Percentiles rank a stretch among this genome's conserved stretches.
Evolutionary conservation across 1,140 invertebrate species (phyloP).

Genomic region (Drosophila kohkoa): DNA sequence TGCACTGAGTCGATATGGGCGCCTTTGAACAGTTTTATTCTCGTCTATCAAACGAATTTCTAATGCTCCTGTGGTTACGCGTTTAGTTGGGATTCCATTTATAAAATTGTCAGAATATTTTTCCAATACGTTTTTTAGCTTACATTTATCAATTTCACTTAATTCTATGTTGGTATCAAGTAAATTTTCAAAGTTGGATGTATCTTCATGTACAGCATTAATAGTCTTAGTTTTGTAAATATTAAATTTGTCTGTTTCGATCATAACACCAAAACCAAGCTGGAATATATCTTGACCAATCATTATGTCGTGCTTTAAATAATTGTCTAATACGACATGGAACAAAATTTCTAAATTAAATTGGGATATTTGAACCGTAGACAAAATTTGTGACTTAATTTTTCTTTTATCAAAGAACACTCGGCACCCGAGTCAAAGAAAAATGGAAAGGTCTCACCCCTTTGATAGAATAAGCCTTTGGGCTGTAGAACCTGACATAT

Average conservation of each 20-base stretch:
- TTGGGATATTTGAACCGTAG: too few relatives aligned
- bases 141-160: constrained; percentile 9
- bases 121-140: not conserved
- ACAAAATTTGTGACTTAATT: not conserved
- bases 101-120: not conserved
- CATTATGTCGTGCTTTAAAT: not conserved
- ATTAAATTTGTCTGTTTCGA: constrained; percentile 6
- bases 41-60: constrained; percentile 30
- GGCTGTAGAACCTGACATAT: not conserved
- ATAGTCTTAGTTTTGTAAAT: constrained; percentile 5
- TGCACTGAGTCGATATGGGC: constrained; percentile 6
- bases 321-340: too few relatives aligned
- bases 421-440: not conserved
- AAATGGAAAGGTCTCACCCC: constrained; percentile 2
- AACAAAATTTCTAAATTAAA: too few relatives aligned
- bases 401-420: not conserved
- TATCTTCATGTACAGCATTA: constrained; percentile 2
- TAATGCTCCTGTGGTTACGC: not conserved
- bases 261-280: not conserved
- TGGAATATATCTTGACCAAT: not conserved
- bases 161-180: constrained; percentile 3
- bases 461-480: not conserved
- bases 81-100: constrained; percentile 6
- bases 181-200: not conserved
- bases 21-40: constrained; percentile 27